Percentiles rank a stretch among this genome's conserved stretches.
These are phyloP conservation scores for Pocota personata DNA, from an alignment of 2,888 invertebrate genomes.

Conservation along the genomic window DNA sequence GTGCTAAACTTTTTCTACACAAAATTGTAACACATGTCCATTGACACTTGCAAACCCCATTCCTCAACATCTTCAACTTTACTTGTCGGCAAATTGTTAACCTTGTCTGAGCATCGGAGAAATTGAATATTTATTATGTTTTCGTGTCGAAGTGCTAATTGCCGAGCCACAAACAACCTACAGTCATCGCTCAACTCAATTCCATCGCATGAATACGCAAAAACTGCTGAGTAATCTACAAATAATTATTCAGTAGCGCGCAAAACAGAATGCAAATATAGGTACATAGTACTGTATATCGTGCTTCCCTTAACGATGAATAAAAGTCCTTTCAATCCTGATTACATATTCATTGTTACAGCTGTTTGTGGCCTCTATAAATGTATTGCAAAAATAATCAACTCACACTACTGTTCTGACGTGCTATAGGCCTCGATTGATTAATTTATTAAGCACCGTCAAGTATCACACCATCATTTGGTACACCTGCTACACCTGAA, in stretches of 20 bases:
- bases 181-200: slow-evolving; percentile 41
- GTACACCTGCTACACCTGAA: slow-evolving; percentile 27
- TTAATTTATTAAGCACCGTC: slow-evolving; percentile 34
- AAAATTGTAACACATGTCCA: slow-evolving; percentile 2
- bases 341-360: slow-evolving; percentile 42
- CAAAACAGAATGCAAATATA: not conserved
- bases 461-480: slow-evolving; percentile 4
- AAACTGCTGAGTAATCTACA: slow-evolving; percentile 46
- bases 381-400: slow-evolving; percentile 20
- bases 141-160: slow-evolving; percentile 36
- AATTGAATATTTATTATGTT: slow-evolving; percentile 43
- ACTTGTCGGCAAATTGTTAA: slow-evolving; percentile 17
- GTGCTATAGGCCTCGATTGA: not conserved
- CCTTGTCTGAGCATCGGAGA: not conserved
- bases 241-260: slow-evolving; percentile 41
- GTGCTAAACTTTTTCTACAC: not conserved
- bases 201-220: slow-evolving; percentile 27
- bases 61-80: not conserved
- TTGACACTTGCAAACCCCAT: not conserved
- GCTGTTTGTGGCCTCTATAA: not conserved
- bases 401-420: not conserved
- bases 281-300: not conserved
- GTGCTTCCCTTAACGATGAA: not conserved
- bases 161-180: not conserved
- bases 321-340: not conserved